A percentile compares a stretch with the other conserved stretches of the same genome.
These are phyloP conservation scores for Cololabis saira DNA, from an alignment of 2,113 vertebrate species.

Conservation along the genomic window DNA sequence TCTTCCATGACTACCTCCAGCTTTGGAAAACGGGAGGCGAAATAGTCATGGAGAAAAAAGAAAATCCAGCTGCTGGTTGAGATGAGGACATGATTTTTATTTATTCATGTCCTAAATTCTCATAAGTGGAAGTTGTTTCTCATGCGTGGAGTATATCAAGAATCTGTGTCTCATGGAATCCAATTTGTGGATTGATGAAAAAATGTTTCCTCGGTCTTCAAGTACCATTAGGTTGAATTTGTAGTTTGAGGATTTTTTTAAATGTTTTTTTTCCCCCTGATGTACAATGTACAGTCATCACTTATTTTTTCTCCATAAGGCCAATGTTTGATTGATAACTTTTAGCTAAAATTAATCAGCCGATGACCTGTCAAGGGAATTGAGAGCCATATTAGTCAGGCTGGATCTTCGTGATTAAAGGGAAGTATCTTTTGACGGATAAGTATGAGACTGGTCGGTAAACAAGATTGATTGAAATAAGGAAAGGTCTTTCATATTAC, in stretches of 20 bases:
- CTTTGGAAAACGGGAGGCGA: background rate
- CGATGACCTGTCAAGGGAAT: slow-evolving; percentile 5
- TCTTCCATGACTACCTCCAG: slow-evolving; percentile 2
- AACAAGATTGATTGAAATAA: slow-evolving; percentile 7
- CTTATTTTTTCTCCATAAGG: no score
- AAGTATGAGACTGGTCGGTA: background rate
- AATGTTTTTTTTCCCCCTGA: no score
- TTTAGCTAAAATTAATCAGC: slow-evolving; percentile 18
- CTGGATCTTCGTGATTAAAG: slow-evolving; percentile 5
- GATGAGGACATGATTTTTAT: slow-evolving; percentile 2
- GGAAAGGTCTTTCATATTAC: background rate
- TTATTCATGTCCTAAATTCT: background rate
- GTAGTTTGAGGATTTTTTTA: background rate
- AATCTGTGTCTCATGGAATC: slow-evolving; percentile 25
- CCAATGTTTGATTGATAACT: no score
- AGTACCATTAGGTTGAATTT: background rate
- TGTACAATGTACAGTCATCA: no score
- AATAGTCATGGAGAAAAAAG: background rate
- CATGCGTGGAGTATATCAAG: background rate
- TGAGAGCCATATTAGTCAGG: background rate
- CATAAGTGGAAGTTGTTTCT: slow-evolving; percentile 7
- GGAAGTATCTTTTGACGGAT: slow-evolving; percentile 15
- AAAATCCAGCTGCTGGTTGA: background rate
- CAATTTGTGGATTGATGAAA: slow-evolving; percentile 51
- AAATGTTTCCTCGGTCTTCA: slow-evolving; percentile 24